Evolutionary conservation across 2,113 vertebrate genomes (phyloP).

Genomic region (Crotalus helleri): DNA sequence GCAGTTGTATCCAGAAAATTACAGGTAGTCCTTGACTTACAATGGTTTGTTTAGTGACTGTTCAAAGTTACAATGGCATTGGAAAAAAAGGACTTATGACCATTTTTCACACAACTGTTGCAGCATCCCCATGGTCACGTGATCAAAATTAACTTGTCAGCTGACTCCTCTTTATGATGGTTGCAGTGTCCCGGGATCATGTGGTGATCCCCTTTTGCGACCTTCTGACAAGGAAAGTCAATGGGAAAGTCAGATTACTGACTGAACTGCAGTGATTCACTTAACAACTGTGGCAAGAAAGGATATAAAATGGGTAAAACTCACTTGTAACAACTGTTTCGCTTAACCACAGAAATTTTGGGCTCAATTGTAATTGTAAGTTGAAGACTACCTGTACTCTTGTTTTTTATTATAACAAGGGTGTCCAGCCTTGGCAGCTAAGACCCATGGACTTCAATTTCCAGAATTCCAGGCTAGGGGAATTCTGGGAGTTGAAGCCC

Average conservation of each 20-base stretch:
- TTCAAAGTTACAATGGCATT: background rate
- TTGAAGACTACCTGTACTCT: background rate
- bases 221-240: background rate
- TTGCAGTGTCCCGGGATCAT: background rate
- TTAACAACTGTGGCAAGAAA: background rate
- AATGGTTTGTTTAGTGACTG: background rate
- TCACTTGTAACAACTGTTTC: background rate
- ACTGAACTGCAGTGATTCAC: background rate
- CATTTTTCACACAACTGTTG: background rate
- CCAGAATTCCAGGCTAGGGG: background rate
- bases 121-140: background rate
- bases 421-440: background rate
- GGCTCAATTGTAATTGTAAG: background rate
- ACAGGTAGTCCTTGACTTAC: background rate
- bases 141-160: background rate
- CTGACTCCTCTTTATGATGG: background rate
- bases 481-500: background rate
- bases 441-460: background rate
- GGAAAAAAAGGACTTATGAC: background rate
- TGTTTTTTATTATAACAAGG: background rate
- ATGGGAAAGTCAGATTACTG: background rate
- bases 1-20: constrained; percentile 62
- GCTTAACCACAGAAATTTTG: background rate
- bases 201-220: background rate
- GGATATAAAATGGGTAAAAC: background rate